Base-by-base conservation (phyloP, 2,797 vertebrate species). In the Sylvia borin region DNA sequence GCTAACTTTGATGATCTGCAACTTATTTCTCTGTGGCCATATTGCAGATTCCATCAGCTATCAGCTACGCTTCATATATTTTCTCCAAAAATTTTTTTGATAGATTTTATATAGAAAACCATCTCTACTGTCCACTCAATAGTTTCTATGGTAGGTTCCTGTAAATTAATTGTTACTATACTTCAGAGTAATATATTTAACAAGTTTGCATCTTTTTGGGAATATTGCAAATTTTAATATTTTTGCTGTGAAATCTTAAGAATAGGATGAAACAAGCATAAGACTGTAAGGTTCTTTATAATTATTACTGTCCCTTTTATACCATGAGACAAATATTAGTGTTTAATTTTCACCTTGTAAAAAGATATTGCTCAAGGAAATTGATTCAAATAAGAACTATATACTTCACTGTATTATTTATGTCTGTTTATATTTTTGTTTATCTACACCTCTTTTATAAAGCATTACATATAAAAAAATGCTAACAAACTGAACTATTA, bases 31-130 rank as follows among this genome's bases (percentile, higher is more conserved):
- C 53, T 88, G 85, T 86, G 92, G 77, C 94, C 84, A 61, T 61
- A 82, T 54, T 88, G 51, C 89, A 93, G 84, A 74, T 84, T 68
- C 90, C 76, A 72, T 92, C 86, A 89, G 64, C 92, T 93, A 31
- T 88, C 85, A 90, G 66, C 91, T 92, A 70, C 3, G 74, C 87
- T 92, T 91, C 42, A 0, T 85, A 61, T 96, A 93, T 97, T 97
- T 96, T 96, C 95, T 95, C 80, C 68, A 85, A 96, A 62, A 70
- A 83, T 95, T 98, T 98, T 98, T 36, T 97, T 95, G 96, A 97
- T 97, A 97, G 94, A 90, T 98, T 98, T 98, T 98, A 92, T 98
- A 98, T 92, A 92, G 58, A 88, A 88, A 95, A 86, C 72, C 92
- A 84, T 89, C 92, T 85, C 58, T 96, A 85, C 76, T 81, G 58